Percentiles rank a stretch among this genome's conserved stretches.
These are phyloP conservation scores for Eupithecia dodoneata DNA, from an alignment of 2,888 invertebrate genomes.

Conservation along the genomic window DNA sequence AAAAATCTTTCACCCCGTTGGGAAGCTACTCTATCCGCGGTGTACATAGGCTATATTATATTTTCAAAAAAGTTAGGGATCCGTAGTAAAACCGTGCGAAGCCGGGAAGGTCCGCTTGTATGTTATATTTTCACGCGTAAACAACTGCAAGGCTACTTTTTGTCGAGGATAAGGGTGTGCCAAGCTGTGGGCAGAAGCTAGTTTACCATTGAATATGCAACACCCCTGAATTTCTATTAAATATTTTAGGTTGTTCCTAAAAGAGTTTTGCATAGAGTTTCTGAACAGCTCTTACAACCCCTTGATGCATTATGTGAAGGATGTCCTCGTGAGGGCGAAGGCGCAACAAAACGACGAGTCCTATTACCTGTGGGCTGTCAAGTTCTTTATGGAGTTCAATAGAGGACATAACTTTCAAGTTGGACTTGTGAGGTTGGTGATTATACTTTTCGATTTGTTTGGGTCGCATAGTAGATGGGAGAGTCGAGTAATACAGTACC, in stretches of 20 bases:
- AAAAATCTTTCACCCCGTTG: too few species aligned
- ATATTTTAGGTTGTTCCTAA: slow-evolving; percentile 91
- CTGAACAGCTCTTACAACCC: slow-evolving; percentile 96
- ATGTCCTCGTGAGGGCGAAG: slow-evolving; percentile 87
- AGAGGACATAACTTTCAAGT: slow-evolving; percentile 93
- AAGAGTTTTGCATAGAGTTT: slow-evolving; percentile 97
- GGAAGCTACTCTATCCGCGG: too few species aligned
- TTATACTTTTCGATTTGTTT: not conserved
- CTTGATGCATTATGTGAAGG: slow-evolving; percentile 94
- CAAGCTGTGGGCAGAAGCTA: not conserved
- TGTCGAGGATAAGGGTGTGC: not conserved
- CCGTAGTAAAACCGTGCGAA: too few species aligned
- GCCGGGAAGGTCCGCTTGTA: too few species aligned
- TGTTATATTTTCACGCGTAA: not conserved
- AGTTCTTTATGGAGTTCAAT: slow-evolving; percentile 99
- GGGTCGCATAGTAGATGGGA: not conserved
- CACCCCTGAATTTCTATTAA: not conserved
- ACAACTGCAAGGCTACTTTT: not conserved
- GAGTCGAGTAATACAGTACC: not conserved
- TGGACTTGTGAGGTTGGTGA: slow-evolving; percentile 91
- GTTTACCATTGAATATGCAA: not conserved
- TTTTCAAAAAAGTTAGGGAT: too few species aligned
- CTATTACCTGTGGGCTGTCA: slow-evolving; percentile 96
- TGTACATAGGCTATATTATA: too few species aligned
- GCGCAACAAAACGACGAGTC: slow-evolving; percentile 94